Conservation (phyloP, 2,888 invertebrate genomes). For the Drosophila mayaguana region DNA sequence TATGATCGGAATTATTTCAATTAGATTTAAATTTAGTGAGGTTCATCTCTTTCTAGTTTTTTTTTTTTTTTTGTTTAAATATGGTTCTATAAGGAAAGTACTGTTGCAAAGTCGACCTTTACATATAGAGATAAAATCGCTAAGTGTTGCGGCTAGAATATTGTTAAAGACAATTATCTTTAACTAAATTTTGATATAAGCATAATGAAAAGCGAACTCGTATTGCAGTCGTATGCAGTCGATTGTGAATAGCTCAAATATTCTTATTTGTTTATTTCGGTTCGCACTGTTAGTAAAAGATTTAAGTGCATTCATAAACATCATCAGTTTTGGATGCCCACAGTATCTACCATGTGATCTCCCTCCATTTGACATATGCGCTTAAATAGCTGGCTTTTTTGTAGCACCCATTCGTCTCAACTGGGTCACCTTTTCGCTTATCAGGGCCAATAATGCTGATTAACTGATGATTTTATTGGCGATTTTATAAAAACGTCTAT, state of each 20-base stretch:
- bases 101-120: too few relatives aligned
- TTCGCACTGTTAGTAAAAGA: background rate
- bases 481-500: constrained; percentile 36
- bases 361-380: background rate
- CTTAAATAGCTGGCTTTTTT: constrained; percentile 4
- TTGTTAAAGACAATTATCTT: too few relatives aligned
- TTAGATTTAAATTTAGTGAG: too few relatives aligned
- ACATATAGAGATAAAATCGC: too few relatives aligned
- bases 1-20: too few relatives aligned
- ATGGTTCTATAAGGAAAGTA: too few relatives aligned
- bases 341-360: constrained; percentile 13
- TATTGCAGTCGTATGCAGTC: too few relatives aligned
- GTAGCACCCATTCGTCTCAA: constrained; percentile 48
- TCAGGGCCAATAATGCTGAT: constrained; percentile 56
- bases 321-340: background rate
- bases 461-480: constrained; percentile 32
- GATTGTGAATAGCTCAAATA: background rate
- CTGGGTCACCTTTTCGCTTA: constrained; percentile 75
- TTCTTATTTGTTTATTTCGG: background rate
- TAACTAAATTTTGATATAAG: too few relatives aligned
- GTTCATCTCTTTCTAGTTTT: too few relatives aligned
- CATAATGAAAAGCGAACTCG: too few relatives aligned
- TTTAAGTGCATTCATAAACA: background rate
- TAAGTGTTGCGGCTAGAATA: too few relatives aligned
- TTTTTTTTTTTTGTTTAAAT: too few relatives aligned